These are phyloP conservation scores for Drosophila rubida DNA, from an alignment of 2,888 invertebrate species.

Conservation along the genomic window DNA sequence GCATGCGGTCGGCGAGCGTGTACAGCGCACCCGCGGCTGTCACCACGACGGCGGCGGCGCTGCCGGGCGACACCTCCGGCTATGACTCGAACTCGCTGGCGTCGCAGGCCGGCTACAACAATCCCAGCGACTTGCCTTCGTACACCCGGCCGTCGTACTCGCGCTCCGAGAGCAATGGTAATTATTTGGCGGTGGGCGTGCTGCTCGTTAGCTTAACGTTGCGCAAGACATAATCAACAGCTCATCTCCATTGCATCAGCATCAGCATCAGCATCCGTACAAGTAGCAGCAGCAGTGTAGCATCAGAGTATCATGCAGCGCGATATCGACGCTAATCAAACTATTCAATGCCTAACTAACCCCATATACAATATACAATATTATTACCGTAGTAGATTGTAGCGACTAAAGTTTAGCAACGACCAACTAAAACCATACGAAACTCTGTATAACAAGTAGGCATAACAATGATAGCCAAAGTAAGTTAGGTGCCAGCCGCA, in stretches of 20 bases:
- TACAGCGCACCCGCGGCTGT: constrained; percentile 83
- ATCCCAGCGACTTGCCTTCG: constrained; percentile 80
- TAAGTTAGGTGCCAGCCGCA: constrained; percentile 59
- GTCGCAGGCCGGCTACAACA: constrained; percentile 79
- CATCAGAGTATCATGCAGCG: constrained; percentile 21
- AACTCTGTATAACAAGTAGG: no score
- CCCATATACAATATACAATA: constrained; percentile 5
- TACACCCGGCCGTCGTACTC: constrained; percentile 83
- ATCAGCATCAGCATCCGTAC: constrained; percentile 24
- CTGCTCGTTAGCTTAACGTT: constrained; percentile 82
- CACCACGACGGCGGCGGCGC: constrained; percentile 64
- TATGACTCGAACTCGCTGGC: constrained; percentile 79
- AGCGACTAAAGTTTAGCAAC: constrained; percentile 24
- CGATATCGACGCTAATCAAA: constrained; percentile 25
- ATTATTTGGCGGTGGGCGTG: constrained; percentile 83
- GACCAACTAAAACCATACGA: no score
- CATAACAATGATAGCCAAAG: constrained; percentile 60
- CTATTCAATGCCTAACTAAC: constrained; percentile 23
- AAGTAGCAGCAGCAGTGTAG: constrained; percentile 15
- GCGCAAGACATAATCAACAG: constrained; percentile 61
- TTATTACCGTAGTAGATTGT: constrained; percentile 18
- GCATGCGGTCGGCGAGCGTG: constrained; percentile 81
- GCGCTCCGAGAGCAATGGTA: constrained; percentile 84
- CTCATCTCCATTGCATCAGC: constrained; percentile 28
- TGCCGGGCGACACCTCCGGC: constrained; percentile 79